Percentiles rank a stretch among this genome's conserved stretches.
phyloP scores from a whole-genome alignment of 2,113 vertebrate genomes.

The Catharus fuscescens region DNA sequence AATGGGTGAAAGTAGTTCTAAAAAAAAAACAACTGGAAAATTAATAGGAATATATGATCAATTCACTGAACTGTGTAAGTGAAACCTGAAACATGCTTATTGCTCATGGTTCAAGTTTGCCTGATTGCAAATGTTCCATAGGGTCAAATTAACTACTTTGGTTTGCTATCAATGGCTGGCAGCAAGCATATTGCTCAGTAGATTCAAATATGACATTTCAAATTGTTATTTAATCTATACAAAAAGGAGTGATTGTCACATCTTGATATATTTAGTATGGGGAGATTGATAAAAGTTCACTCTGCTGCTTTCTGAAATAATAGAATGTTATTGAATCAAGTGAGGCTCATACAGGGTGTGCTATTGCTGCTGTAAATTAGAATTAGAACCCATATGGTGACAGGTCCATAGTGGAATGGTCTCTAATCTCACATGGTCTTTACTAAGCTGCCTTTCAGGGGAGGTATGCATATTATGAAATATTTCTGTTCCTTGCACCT shows the following conservation, averaged over 20 bases:
- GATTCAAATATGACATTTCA: constrained; percentile 21
- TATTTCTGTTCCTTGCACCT: constrained; percentile 20
- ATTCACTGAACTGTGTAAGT: not conserved
- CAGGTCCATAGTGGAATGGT: constrained; percentile 13
- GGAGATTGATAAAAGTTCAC: constrained; percentile 42
- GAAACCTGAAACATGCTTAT: not conserved
- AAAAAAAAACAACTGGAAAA: constrained; percentile 15
- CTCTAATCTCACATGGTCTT: not conserved
- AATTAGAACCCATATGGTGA: constrained; percentile 44
- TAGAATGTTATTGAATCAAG: constrained; percentile 40
- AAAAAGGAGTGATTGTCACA: constrained; percentile 39
- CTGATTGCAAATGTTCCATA: not conserved
- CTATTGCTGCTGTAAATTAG: constrained; percentile 54
- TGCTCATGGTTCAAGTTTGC: not conserved
- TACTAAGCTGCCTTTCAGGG: constrained; percentile 6
- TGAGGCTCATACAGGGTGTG: constrained; percentile 2
- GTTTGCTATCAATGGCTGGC: constrained; percentile 7
- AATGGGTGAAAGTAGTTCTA: not conserved
- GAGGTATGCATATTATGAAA: not conserved
- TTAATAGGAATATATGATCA: not conserved
- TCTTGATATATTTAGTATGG: constrained; percentile 34
- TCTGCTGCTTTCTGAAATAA: constrained; percentile 37
- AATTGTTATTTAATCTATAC: constrained; percentile 49
- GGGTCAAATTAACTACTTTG: constrained; percentile 28
- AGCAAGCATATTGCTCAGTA: constrained; percentile 12